Evolutionary conservation across 2,888 invertebrate species (phyloP).

Genomic region (Drosophila ustulata): DNA sequence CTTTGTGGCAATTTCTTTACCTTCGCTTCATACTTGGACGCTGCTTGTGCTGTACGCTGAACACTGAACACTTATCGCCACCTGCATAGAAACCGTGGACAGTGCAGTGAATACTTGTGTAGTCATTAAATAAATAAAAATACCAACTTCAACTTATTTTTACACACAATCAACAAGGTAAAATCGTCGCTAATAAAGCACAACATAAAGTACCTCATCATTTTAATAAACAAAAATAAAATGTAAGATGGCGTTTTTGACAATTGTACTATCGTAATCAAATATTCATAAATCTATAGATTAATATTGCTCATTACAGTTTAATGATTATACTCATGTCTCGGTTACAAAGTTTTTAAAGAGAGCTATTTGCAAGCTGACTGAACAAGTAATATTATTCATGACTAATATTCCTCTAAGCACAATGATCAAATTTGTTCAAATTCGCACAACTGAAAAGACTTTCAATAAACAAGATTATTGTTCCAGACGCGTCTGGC

Average conservation of each 20-base stretch:
- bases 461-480: not conserved
- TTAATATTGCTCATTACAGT: too few species aligned
- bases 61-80: constrained; percentile 7
- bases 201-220: not conserved
- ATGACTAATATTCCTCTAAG: not conserved
- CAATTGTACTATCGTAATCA: too few species aligned
- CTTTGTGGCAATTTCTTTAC: constrained; percentile 56
- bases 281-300: too few species aligned
- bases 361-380: too few species aligned
- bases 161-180: not conserved
- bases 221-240: not conserved
- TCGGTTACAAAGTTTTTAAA: too few species aligned
- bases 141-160: not conserved
- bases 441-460: not conserved
- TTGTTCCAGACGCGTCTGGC: not conserved
- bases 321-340: too few species aligned
- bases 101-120: not conserved
- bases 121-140: not conserved
- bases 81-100: constrained; percentile 8
- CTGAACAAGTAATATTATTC: too few species aligned
- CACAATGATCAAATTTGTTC: not conserved
- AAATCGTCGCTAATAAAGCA: not conserved
- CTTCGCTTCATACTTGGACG: constrained; percentile 27
- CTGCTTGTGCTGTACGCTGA: constrained; percentile 6
- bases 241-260: too few species aligned